Evolutionary conservation across 2,888 invertebrate species (phyloP), one percentile per base, ranked within the genome.

Genomic region (Noctua janthina): DNA sequence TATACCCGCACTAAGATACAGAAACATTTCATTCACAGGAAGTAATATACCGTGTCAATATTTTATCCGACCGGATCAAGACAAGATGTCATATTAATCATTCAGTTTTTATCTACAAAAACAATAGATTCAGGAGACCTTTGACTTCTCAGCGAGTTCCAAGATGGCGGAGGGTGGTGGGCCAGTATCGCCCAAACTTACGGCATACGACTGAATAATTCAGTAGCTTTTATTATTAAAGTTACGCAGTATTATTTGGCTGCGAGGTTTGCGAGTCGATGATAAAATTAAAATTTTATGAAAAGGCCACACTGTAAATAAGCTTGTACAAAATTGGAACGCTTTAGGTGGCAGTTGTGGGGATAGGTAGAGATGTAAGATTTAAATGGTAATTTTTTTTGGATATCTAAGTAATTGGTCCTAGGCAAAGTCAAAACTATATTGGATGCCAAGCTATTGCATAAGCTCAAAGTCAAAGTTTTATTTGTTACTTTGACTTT

Each of bases 231-330:
- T 89, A 89, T 84, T 89, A 87, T 89, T 84, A 84, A 89, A 89
- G 84, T 89, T 88, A 75, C 79, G 78, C 79, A 82, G 87, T 84
- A 89, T 88, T 86, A 89, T 89, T 89, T 82, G 66, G 74, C 88
- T 80, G 74, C 80, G 68, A 76, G 81, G 79, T 70, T 82, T 74
- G 85, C 66, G 54, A 80, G 86, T 87, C 88, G 81, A 89, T 87
- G 82, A 87, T 89, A 87, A 88, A 85, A 89, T 89, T 88, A 89
- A 89, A 89, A 89, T 89, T 89, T 77, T 85, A 89, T 84, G 87
- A 78, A 89, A 85, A 82, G 69, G 78, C 78, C 70, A 66, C 79
- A 71, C 83, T 69, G 74, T 81, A 83, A 81, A 85, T 83, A 85
- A 49, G 76, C 77, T 88, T 83, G 79, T 87, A 59, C 56, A 71